A percentile compares a stretch with the other conserved stretches of the same genome.
phyloP scores from a whole-genome alignment of 2,888 invertebrate genomes.

The Apotomis betuletana region DNA sequence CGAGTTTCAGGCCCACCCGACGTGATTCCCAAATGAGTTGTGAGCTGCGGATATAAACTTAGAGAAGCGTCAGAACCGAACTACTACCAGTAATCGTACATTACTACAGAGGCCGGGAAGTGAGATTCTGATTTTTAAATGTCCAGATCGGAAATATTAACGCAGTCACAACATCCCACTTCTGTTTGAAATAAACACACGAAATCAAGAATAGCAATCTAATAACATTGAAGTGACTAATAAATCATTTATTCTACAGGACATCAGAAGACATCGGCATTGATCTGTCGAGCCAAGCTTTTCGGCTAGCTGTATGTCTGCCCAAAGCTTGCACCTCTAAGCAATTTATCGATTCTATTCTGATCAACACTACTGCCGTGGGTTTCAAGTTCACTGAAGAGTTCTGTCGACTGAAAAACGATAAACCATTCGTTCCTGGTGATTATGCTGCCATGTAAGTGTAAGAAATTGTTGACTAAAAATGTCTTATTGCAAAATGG shows the following conservation, averaged over 20 bases:
- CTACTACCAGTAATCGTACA: too few species aligned
- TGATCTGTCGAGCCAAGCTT: constrained; percentile 40
- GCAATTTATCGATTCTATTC: constrained; percentile 54
- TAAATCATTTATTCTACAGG: neutral
- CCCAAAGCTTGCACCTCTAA: constrained; percentile 65
- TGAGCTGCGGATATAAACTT: too few species aligned
- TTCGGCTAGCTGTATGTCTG: constrained; percentile 62
- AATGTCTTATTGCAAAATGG: too few species aligned
- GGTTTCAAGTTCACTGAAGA: constrained; percentile 56
- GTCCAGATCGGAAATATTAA: too few species aligned
- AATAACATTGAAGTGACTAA: neutral
- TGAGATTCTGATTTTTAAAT: too few species aligned
- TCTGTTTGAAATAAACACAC: too few species aligned
- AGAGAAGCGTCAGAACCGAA: too few species aligned
- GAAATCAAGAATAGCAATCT: too few species aligned
- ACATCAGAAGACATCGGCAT: constrained; percentile 12
- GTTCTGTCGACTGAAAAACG: constrained; percentile 67
- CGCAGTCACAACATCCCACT: too few species aligned
- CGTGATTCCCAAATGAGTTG: too few species aligned
- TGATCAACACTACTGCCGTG: constrained; percentile 50
- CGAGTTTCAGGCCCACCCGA: too few species aligned
- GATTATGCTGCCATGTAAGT: constrained; percentile 73
- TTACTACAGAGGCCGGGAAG: too few species aligned
- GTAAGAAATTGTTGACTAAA: neutral
- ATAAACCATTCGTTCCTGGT: constrained; percentile 68